Percentiles rank a stretch among this genome's conserved stretches.
phyloP scores from a whole-genome alignment of 2,888 invertebrate genomes.

The Torymus auratus region DNA sequence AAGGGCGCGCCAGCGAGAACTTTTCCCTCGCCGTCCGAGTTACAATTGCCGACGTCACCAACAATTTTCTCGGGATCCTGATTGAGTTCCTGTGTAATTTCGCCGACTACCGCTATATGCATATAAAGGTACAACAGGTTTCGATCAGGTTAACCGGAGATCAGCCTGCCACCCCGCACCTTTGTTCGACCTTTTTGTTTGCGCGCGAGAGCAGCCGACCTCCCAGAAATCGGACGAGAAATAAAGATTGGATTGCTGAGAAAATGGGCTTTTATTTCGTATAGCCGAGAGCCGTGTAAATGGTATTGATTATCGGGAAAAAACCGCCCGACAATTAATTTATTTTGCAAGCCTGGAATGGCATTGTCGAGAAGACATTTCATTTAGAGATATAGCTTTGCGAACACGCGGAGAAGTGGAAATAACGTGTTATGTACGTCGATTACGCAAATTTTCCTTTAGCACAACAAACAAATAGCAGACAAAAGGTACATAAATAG shows the following conservation, averaged over 20 bases:
- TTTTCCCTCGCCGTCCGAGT: not conserved
- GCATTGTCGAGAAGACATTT: not conserved
- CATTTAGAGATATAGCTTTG: too few species aligned
- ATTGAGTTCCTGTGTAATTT: conserved; percentile 47
- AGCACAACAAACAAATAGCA: too few species aligned
- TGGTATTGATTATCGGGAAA: too few species aligned
- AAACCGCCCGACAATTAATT: too few species aligned
- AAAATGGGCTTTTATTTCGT: not conserved
- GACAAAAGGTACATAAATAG: too few species aligned
- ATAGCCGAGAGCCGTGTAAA: not conserved
- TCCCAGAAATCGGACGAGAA: not conserved
- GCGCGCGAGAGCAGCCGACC: not conserved
- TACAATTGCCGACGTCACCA: conserved; percentile 18
- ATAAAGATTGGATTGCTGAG: conserved; percentile 19
- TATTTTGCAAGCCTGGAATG: too few species aligned
- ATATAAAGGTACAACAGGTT: conserved; percentile 24
- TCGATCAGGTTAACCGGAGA: conserved; percentile 58
- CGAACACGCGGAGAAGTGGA: too few species aligned
- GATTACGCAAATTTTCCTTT: too few species aligned
- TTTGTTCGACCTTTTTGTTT: conserved; percentile 59
- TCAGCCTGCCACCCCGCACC: conserved; percentile 29
- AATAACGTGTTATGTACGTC: too few species aligned
- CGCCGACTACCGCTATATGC: not conserved
- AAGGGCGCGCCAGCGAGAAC: not conserved
- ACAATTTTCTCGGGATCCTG: conserved; percentile 31